These are phyloP conservation scores for human DNA, from an alignment of 2,113 vertebrate species.

Conservation along the genomic window DNA sequence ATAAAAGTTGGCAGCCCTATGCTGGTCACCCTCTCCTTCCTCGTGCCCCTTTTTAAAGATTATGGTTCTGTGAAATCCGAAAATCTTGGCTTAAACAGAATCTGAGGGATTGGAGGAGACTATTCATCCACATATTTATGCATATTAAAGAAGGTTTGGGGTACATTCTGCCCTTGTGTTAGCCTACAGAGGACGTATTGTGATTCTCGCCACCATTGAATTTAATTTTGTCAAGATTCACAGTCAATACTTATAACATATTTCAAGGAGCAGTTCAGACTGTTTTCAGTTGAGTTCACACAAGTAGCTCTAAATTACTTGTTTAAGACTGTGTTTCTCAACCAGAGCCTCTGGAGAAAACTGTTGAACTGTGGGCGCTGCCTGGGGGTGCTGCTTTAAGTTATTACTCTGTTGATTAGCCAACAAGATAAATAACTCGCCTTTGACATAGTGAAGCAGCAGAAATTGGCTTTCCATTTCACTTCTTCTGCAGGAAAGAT, in stretches of 20 bases:
- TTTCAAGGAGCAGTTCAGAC: slow-evolving; percentile 38
- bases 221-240: slow-evolving; percentile 23
- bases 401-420: slow-evolving; percentile 49
- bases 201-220: not conserved
- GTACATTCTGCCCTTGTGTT: not conserved
- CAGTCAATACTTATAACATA: not conserved
- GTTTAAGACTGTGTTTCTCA: slow-evolving; percentile 57
- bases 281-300: slow-evolving; percentile 36
- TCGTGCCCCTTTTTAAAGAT: not conserved
- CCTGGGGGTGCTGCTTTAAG: slow-evolving; percentile 36
- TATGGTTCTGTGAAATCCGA: slow-evolving; percentile 45
- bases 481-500: slow-evolving; percentile 23
- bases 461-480: slow-evolving; percentile 52
- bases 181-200: not conserved
- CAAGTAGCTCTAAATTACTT: slow-evolving; percentile 53
- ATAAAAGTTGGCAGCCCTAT: slow-evolving; percentile 12
- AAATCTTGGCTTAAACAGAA: slow-evolving; percentile 44
- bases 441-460: slow-evolving; percentile 44
- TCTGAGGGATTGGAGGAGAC: not conserved
- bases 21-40: not conserved
- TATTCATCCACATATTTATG: not conserved
- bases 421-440: slow-evolving; percentile 43
- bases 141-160: not conserved
- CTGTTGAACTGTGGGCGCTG: not conserved
- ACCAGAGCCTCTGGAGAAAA: slow-evolving; percentile 23